Base-by-base conservation (phyloP, 2,113 vertebrate genomes). In the Hippocampus barbouri region DNA sequence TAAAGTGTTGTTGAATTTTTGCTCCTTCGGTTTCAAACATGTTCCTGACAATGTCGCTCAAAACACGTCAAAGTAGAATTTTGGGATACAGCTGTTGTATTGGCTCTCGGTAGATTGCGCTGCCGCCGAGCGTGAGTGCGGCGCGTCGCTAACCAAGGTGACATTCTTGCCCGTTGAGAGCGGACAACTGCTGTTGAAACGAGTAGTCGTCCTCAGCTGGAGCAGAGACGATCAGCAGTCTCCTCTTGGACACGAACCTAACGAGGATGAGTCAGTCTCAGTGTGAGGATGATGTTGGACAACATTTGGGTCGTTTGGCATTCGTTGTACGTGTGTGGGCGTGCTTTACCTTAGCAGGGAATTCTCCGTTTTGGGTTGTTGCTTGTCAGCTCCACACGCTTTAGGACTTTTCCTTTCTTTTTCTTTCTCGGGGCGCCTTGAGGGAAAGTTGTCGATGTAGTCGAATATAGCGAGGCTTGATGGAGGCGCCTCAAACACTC, bases 201-300 rank as follows among this genome's bases (percentile, higher is more conserved):
- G 83, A 90, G 79, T 93, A 92, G 66, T 94, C 92, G 2, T 93
- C 92, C 66, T 90, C 86, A 63, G 85, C 81, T 18, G 93, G 90
- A 68, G 91, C 81, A 30, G 93, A 94, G 69, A 94, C 81, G 66
- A 94, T 79, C 61, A 94, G 71, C 69, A 94, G 89, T 70, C 93
- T 89, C 67, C 92, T 86, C 73, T 91, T 92, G 8, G 92, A 92
- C 83, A 89, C 88, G 60, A 94, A 93, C 79, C 93, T 94, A 38
- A 49, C 40, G 73, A 40, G 8, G 6, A 51, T 15, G 10, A n/a
- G 20, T 64, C 40, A 40, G 12, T 40, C 15, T 20, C 16, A 21
- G 30, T 30, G 9, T 20, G 8, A 64, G 62, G 62, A 9, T 25
- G 23, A 25, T 30, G 30, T 30, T 30, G 30, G 30, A 30, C 2